Evolutionary conservation across 2,113 vertebrate species (phyloP).

Genomic region (Terrapene triunguis): DNA sequence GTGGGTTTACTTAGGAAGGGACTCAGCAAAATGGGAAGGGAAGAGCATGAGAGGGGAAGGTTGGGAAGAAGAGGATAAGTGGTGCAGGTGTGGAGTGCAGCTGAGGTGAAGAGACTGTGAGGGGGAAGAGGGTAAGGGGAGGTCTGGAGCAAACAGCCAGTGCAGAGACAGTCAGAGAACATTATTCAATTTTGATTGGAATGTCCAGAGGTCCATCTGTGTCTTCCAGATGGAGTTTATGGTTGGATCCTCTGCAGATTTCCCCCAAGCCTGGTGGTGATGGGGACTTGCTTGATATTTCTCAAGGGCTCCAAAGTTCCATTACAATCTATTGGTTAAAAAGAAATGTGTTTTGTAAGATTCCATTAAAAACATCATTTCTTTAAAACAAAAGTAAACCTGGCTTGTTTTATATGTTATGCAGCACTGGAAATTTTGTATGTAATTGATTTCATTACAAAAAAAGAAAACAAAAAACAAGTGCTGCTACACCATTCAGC

Average conservation of each 20-base stretch:
- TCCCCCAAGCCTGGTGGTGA: not conserved
- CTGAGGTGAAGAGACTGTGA: not conserved
- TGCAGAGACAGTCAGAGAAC: not conserved
- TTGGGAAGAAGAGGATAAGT: not conserved
- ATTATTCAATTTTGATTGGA: too few species aligned
- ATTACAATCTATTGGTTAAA: not conserved
- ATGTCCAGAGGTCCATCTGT: not conserved
- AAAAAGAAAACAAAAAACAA: not conserved
- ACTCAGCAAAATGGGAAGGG: not conserved
- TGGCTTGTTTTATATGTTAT: not conserved
- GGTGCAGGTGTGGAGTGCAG: not conserved
- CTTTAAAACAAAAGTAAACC: not conserved
- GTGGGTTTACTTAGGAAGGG: not conserved
- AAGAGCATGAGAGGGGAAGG: not conserved
- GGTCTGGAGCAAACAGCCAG: not conserved
- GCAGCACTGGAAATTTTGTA: not conserved
- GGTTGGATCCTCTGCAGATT: not conserved
- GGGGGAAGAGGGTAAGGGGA: not conserved
- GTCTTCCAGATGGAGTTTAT: not conserved
- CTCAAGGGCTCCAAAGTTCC: not conserved
- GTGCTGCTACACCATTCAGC: not conserved
- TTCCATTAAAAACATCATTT: not conserved
- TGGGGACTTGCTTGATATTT: not conserved
- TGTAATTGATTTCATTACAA: not conserved
- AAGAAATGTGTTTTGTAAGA: conserved; percentile 18